Conservation (phyloP, 2,113 vertebrate species). For the Cygnus buccinator region DNA sequence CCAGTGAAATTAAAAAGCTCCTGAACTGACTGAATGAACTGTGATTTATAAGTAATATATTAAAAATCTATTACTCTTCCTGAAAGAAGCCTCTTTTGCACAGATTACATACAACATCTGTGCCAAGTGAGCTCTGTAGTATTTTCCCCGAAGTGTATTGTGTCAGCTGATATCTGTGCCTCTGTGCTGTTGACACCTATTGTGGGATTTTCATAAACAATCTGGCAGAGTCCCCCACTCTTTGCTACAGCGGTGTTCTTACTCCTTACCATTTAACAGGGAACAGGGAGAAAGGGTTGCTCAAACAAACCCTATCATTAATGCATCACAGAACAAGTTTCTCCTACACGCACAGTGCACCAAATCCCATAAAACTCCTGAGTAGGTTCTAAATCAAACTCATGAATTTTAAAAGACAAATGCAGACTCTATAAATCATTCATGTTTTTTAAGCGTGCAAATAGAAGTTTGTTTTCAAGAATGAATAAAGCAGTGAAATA, state of each 20-base stretch:
- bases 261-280: not conserved
- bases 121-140: not conserved
- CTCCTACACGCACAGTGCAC: rapidly evolving
- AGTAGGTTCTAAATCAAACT: not conserved
- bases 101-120: not conserved
- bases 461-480: conserved; percentile 5
- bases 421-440: not conserved
- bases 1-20: not conserved
- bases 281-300: not conserved
- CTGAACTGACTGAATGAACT: not conserved
- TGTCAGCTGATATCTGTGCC: not conserved
- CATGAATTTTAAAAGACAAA: not conserved
- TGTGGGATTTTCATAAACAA: not conserved
- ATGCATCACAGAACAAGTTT: not conserved
- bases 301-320: not conserved
- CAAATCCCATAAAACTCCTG: not conserved
- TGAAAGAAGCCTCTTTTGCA: not conserved
- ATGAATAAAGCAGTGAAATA: not conserved
- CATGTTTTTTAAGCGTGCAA: not conserved
- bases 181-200: not conserved
- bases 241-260: not conserved
- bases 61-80: not conserved
- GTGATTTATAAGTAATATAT: not conserved
- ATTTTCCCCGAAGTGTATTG: not conserved
- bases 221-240: not conserved